These are phyloP conservation scores for Elysia chlorotica DNA, from an alignment of 1,140 invertebrate species.

Conservation along the genomic window DNA sequence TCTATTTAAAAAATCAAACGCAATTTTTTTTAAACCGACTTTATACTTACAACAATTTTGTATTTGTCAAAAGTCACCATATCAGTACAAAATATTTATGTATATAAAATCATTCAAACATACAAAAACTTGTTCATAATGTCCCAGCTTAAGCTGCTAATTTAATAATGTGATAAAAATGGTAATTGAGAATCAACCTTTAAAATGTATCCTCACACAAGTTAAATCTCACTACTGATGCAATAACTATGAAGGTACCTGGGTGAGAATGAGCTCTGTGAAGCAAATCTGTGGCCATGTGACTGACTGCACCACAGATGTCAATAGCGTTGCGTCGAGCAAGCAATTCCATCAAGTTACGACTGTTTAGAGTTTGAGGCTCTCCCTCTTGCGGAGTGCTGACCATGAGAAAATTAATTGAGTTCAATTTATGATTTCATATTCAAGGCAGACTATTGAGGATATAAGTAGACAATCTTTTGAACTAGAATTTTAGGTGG, in stretches of 20 bases:
- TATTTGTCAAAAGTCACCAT: too few species aligned
- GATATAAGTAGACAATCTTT: neutral
- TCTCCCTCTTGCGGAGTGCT: slow-evolving; percentile 73
- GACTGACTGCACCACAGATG: slow-evolving; percentile 75
- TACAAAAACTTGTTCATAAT: too few species aligned
- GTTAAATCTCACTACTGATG: neutral
- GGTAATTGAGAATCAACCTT: too few species aligned
- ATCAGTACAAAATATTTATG: too few species aligned
- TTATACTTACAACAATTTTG: too few species aligned
- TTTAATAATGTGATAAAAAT: too few species aligned
- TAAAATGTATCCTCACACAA: too few species aligned
- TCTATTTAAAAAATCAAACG: too few species aligned
- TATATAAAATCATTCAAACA: too few species aligned
- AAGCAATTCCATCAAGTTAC: slow-evolving; percentile 73
- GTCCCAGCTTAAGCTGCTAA: too few species aligned
- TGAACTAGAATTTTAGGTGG: neutral
- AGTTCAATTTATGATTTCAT: neutral
- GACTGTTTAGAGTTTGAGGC: slow-evolving; percentile 68
- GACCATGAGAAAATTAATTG: slow-evolving; percentile 36
- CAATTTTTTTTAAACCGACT: too few species aligned
- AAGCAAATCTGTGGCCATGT: slow-evolving; percentile 75
- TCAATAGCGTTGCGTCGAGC: slow-evolving; percentile 72
- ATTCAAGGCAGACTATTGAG: neutral
- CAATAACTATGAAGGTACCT: slow-evolving; percentile 60
- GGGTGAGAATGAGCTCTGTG: slow-evolving; percentile 68